phyloP scores from a whole-genome alignment of 1,140 invertebrate genomes.

The Maniola jurtina region DNA sequence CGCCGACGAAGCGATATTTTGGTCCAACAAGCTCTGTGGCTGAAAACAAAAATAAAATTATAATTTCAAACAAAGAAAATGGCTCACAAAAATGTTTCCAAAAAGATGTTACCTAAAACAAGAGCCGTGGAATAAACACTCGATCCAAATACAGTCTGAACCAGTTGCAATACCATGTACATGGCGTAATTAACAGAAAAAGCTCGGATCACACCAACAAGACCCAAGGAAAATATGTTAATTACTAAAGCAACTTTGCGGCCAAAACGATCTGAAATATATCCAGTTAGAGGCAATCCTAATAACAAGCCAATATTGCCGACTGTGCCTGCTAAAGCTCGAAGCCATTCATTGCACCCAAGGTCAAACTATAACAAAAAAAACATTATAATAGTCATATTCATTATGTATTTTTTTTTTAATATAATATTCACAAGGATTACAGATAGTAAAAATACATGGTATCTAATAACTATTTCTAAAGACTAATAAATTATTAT shows the following conservation, averaged over 20 bases:
- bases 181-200: constrained; percentile 83
- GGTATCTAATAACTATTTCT: background rate
- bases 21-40: constrained; percentile 73
- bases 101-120: constrained; percentile 54
- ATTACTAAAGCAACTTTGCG: constrained; percentile 82
- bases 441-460: background rate
- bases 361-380: constrained; percentile 49
- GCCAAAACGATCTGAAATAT: constrained; percentile 81
- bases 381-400: background rate
- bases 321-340: constrained; percentile 53
- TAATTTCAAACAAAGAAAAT: constrained; percentile 34
- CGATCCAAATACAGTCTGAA: constrained; percentile 79
- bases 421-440: background rate
- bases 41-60: constrained; percentile 57
- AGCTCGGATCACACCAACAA: constrained; percentile 82
- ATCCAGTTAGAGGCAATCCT: constrained; percentile 57
- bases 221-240: constrained; percentile 71
- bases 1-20: constrained; percentile 84
- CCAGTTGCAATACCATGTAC: constrained; percentile 82
- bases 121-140: constrained; percentile 66
- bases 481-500: no score
- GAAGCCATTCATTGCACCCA: constrained; percentile 54
- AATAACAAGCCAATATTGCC: constrained; percentile 54
- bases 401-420: no score
- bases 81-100: no score